A percentile compares a stretch with the other conserved stretches of the same genome.
These are phyloP conservation scores for Eutrigla gurnardus DNA, from an alignment of 2,797 vertebrate genomes.

Conservation along the genomic window DNA sequence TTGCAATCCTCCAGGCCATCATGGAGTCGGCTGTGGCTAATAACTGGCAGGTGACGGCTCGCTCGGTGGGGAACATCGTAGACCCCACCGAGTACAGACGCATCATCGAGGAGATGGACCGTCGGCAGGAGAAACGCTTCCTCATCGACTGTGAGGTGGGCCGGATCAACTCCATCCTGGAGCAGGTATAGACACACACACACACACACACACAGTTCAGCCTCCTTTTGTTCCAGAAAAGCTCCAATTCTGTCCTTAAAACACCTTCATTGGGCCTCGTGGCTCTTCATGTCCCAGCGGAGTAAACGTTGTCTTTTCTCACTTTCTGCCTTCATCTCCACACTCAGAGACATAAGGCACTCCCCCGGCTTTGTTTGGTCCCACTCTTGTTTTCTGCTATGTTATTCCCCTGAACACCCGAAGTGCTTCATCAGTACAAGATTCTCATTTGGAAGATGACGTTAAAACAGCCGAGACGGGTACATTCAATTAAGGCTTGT, in stretches of 20 bases:
- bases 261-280: slow-evolving; percentile 6
- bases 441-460: slow-evolving; percentile 42
- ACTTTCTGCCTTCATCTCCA: slow-evolving; percentile 14
- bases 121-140: slow-evolving; percentile 96
- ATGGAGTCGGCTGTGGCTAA: slow-evolving; percentile 98
- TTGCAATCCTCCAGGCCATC: slow-evolving; percentile 96
- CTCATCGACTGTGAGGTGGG: slow-evolving; percentile 97
- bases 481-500: slow-evolving; percentile 54
- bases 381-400: slow-evolving; percentile 24
- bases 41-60: slow-evolving; percentile 98
- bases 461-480: slow-evolving; percentile 40
- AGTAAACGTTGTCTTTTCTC: slow-evolving; percentile 3
- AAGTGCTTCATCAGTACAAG: slow-evolving; percentile 35
- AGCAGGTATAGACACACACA: slow-evolving; percentile 87
- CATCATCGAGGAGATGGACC: slow-evolving; percentile 99
- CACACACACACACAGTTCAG: slow-evolving; percentile 11
- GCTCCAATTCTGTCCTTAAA: slow-evolving; percentile 4
- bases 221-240: slow-evolving; percentile 8
- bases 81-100: slow-evolving; percentile 93
- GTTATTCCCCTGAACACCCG: slow-evolving; percentile 42
- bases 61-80: slow-evolving; percentile 94
- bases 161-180: slow-evolving; percentile 94
- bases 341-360: slow-evolving; percentile 21
- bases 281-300: not conserved
- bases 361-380: slow-evolving; percentile 18